Conservation (phyloP, 2,888 invertebrate genomes). For the Leptopilina myrica region DNA sequence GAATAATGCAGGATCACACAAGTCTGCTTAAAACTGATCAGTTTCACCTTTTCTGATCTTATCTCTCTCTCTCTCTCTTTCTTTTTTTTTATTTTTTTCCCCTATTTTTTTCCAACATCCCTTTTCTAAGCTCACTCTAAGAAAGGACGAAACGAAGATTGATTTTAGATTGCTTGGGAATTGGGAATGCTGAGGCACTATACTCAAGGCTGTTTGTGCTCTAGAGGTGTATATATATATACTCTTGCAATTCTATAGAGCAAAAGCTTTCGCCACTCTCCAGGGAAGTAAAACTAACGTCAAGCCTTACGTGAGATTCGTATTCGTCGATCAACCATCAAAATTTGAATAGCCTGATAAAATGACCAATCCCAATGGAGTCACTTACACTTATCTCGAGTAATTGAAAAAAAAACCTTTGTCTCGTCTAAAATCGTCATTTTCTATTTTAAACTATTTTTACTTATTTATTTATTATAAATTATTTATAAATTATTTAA, state of each 20-base stretch:
- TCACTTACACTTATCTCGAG: neutral
- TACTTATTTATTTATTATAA: neutral
- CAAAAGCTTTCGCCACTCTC: neutral
- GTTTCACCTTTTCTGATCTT: slow-evolving; percentile 53
- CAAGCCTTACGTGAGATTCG: slow-evolving; percentile 38
- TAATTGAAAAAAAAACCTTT: slow-evolving; percentile 2
- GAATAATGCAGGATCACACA: slow-evolving; percentile 73
- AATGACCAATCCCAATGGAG: neutral
- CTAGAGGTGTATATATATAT: neutral
- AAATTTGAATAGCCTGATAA: slow-evolving; percentile 24
- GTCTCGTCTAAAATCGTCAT: neutral
- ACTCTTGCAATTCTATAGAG: slow-evolving; percentile 45
- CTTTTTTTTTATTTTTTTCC: too few relatives aligned
- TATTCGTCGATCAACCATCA: neutral
- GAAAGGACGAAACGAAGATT: slow-evolving; percentile 74
- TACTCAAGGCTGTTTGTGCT: slow-evolving; percentile 47
- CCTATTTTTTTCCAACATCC: slow-evolving; percentile 38
- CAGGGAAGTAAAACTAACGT: slow-evolving; percentile 31
- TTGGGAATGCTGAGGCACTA: slow-evolving; percentile 67
- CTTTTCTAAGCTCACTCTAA: slow-evolving; percentile 46
- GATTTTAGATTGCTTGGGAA: slow-evolving; percentile 75
- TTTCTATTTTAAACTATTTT: neutral
- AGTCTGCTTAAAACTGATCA: slow-evolving; percentile 75
- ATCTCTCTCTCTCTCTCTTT: slow-evolving; percentile 31
- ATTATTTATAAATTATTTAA: too few relatives aligned